A percentile compares a stretch with the other conserved stretches of the same genome.
Conservation (phyloP, 2,797 vertebrate species). For the Melanotaenia nigrans region DNA sequence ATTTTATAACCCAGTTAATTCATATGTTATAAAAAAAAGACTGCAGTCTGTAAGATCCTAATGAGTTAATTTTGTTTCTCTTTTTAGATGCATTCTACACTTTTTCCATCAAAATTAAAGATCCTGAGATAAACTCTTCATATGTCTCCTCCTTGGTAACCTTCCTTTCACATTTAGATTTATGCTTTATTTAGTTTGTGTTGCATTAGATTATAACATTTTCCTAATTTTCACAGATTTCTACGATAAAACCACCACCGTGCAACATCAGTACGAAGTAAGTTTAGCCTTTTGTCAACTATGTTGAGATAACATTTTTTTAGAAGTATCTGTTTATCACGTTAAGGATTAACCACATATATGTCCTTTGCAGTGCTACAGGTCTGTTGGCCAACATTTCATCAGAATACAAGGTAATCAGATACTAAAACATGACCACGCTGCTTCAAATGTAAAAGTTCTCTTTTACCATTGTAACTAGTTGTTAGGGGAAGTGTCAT, state of each 20-base stretch:
- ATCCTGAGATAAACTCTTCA: neutral
- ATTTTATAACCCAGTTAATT: neutral
- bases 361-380: constrained; percentile 27
- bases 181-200: neutral
- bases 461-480: neutral
- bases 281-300: constrained; percentile 26
- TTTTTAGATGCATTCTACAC: constrained; percentile 73
- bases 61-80: neutral
- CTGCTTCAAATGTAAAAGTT: neutral
- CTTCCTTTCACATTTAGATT: neutral
- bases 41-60: neutral
- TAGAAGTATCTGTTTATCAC: neutral
- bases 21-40: no score
- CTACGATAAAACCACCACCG: neutral
- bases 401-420: constrained; percentile 58
- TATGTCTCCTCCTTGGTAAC: constrained; percentile 54
- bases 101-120: constrained; percentile 42
- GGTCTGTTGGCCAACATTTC: constrained; percentile 29
- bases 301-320: neutral
- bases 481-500: neutral
- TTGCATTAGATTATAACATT: constrained; percentile 6
- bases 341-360: neutral
- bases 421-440: neutral
- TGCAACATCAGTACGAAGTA: constrained; percentile 43
- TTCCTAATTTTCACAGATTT: constrained; percentile 44